A percentile compares a stretch with the other conserved stretches of the same genome.
Evolutionary conservation across 2,797 vertebrate species (phyloP).

Genomic region (Manis pentadactyla): DNA sequence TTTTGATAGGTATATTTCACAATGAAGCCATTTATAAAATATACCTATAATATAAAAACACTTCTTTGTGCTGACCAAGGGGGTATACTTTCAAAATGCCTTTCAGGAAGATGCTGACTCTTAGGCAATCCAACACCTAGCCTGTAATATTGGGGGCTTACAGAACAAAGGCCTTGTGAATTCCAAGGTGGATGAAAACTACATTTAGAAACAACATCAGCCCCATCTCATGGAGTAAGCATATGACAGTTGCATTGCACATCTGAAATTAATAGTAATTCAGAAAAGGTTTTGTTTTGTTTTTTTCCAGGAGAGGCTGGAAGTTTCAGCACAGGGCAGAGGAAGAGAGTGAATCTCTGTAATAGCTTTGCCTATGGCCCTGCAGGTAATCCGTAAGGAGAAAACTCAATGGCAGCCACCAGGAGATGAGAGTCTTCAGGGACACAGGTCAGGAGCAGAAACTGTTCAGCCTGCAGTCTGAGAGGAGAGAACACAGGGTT

Average conservation of each 20-base stretch:
- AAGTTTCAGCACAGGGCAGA: not conserved
- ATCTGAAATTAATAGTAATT: not conserved
- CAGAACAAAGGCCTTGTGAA: not conserved
- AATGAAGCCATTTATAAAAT: constrained; percentile 17
- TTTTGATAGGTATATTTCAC: not conserved
- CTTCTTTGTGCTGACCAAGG: not conserved
- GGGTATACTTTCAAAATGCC: not conserved
- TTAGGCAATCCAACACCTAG: not conserved
- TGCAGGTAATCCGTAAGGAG: not conserved
- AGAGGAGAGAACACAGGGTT: not conserved
- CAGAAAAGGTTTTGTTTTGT: not conserved
- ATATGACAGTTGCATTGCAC: not conserved
- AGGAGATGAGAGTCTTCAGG: not conserved
- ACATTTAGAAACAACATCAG: not conserved
- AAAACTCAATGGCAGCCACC: not conserved
- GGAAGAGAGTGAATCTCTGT: not conserved
- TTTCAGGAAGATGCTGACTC: not conserved
- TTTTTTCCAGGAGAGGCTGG: not conserved
- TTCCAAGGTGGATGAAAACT: not conserved
- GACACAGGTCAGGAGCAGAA: not conserved
- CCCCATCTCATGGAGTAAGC: not conserved
- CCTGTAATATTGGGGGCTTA: not conserved
- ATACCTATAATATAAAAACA: not conserved
- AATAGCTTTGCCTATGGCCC: not conserved
- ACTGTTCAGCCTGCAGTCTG: too few species aligned